Base-by-base conservation (phyloP, 2,888 invertebrate genomes). In the Piscicola geometra region DNA sequence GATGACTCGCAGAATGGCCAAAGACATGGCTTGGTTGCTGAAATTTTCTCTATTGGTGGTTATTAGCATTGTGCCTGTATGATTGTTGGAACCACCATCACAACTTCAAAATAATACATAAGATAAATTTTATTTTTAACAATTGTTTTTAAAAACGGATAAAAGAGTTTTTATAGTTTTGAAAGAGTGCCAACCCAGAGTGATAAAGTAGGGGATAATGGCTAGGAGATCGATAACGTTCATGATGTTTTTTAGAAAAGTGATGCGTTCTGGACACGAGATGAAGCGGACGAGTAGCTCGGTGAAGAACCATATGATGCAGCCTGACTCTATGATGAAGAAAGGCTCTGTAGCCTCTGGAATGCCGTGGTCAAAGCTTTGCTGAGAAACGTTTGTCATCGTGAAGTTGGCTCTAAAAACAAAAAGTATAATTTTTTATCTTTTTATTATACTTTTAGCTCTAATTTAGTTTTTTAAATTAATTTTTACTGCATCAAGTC, bases 201-300 rank as follows among this genome's bases (percentile, higher is more conserved):
- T 98, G 88, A 98, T 96, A 90, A 98, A 98, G 89, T 98, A 98
- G 87, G 97, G 97, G 90, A 98, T 96, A 90, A 98, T 98, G 88
- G 97, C 97, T 89, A 86, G 96, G 88, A 98, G 94, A 88, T 98
- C 97, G 89, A 98, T 98, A 88, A 95, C 92, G 89, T 95, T 95
- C 97, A 97, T 97, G 87, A 97, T 94, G 90, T 97, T 96, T 88
- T 95, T 93, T 90, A 96, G 95, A 91, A 98, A 98, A 89, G 93
- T 93, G 87, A 96, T 90, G 89, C 98, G 97, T 88, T 93, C 94
- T 86, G 98, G 98, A 90, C 96, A 97, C 87, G 96, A 95, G 87
- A 94, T 90, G 89, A 98, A 97, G 88, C 98, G 92, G 88, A 97
- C 94, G 88, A 94, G 91, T 88, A 86, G 82, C 89, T 98, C 97